Base-by-base conservation (phyloP, 35 echinoderm and acorn worm genomes). In the Stichopus chloronotus region DNA sequence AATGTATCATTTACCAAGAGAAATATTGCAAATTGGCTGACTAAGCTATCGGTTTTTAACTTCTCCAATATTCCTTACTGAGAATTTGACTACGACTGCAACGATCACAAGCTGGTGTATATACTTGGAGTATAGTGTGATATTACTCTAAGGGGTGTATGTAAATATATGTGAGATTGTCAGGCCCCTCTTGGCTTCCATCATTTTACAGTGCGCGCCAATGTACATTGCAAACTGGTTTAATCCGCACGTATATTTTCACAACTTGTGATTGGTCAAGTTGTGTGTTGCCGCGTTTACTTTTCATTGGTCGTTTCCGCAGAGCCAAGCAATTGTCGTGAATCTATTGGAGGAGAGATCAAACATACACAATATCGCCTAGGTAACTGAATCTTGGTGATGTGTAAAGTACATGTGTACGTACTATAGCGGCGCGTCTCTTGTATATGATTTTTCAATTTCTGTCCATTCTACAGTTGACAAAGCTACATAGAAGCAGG, bases 391-490 rank as follows among this genome's bases (percentile, higher is more conserved):
- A 63, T 63, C 60, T 63, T 16, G 60, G 17, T 12, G 60, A 63
- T 9, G 17, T 9, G n/a, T n/a, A n/a, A n/a, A n/a, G n/a, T n/a
- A n/a, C n/a, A n/a, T n/a, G n/a, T n/a, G n/a, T n/a, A n/a, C n/a
- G n/a, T n/a, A n/a, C n/a, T 9, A 63, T 63, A 63, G 9, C 6
- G 2, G 0, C 17, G 60, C 60, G 60, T 63, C 60, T 63, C 17
- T 63, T 65, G 61, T 4, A 19, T 19, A 65, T 65, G 13, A 65
- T 11, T 14, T 43, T 65, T 19, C 61, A 65, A 14, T 11, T 14
- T 65, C 61, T 65, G 61, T 81, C 43, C 22, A 81, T 81, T 81
- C 78, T 25, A 53, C 24, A 81, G 78, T 81, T 81, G 78, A 25
- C 78, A 81, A 76, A 81, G 78, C 78, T 81, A 25, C 78, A 14